Percentiles rank a stretch among this genome's conserved stretches.
phyloP scores from a whole-genome alignment of 2,888 invertebrate genomes.

The Acrobasis consociella region DNA sequence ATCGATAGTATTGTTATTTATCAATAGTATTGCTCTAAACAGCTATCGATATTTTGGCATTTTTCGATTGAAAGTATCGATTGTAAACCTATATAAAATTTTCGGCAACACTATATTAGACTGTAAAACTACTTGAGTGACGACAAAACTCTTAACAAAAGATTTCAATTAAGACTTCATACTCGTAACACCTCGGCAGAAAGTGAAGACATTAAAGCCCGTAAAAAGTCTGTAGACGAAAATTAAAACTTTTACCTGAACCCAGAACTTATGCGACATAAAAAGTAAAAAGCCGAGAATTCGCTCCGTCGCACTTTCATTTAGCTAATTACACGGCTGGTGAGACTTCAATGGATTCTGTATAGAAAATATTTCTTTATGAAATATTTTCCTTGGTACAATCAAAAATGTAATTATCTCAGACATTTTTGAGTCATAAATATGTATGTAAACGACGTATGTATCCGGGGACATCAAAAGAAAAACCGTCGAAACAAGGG shows the following conservation, averaged over 20 bases:
- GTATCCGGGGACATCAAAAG: constrained; percentile 37
- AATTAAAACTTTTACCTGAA: constrained; percentile 39
- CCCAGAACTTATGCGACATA: constrained; percentile 36
- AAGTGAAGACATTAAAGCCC: constrained; percentile 28
- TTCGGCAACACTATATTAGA: too few species aligned
- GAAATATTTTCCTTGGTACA: constrained; percentile 19
- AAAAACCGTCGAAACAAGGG: constrained; percentile 39
- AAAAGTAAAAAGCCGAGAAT: constrained; percentile 35
- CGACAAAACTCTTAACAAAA: not conserved
- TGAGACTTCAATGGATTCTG: constrained; percentile 25
- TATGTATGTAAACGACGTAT: constrained; percentile 27
- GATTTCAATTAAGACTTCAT: not conserved
- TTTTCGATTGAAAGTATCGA: too few species aligned
- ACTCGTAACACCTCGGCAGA: not conserved
- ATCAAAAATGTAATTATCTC: constrained; percentile 29
- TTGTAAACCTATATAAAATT: too few species aligned
- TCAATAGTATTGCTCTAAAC: too few species aligned
- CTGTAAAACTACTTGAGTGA: too few species aligned
- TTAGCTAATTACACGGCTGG: constrained; percentile 39
- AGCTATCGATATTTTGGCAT: too few species aligned
- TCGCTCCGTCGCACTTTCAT: constrained; percentile 37
- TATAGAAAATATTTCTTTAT: constrained; percentile 10
- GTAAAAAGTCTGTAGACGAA: constrained; percentile 34
- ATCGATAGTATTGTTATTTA: too few species aligned
- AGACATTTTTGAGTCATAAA: constrained; percentile 33